Evolutionary conservation across 2,888 invertebrate genomes (phyloP), one percentile per base, ranked within the genome.

Genomic region (Apotomis betuletana): DNA sequence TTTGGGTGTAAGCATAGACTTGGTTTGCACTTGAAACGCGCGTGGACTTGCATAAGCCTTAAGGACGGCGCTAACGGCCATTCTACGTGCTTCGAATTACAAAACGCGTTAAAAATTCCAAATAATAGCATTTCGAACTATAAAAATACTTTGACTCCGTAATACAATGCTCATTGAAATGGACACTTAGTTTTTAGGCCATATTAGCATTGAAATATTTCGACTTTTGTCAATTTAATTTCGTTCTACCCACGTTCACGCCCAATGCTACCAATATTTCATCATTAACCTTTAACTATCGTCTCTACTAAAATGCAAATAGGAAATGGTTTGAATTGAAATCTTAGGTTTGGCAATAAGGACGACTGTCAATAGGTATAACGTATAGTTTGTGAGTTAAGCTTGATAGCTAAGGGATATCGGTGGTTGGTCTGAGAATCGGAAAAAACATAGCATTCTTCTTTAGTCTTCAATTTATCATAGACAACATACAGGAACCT

Each of bases 11-110:
- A 46, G 44, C 12, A 59, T 41, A 65, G 68, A 63, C 63, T 75
- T 72, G 61, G 69, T 76, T 76, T 78, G 78, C 77, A 78, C 81
- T 84, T 81, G 80, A 81, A 79, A 74, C 74, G 81, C 74, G 85
- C 85, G 87, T 90, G 87, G 86, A 88, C 80, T 83, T 78, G 84
- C 86, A 84, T 87, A 89, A 87, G 84, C 85, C 84, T 27, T 87
- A 88, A 86, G 85, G 87, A 85, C 86, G 77, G 80, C 78, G 77
- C 78, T 84, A 87, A 85, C 83, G 83, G 83, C 83, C 83, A 78
- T 77, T 79, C 79, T 82, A 85, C 87, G 86, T 87, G 87, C 80
- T 76, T 79, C 75, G 86, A 83, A 87, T 86, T 77, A 44, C 76
- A 68, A 68, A 72, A 72, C 63, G n/a, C 52, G 60, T 68, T 46